Conservation (phyloP, 2,797 vertebrate species). For the Molossus alvarezi region DNA sequence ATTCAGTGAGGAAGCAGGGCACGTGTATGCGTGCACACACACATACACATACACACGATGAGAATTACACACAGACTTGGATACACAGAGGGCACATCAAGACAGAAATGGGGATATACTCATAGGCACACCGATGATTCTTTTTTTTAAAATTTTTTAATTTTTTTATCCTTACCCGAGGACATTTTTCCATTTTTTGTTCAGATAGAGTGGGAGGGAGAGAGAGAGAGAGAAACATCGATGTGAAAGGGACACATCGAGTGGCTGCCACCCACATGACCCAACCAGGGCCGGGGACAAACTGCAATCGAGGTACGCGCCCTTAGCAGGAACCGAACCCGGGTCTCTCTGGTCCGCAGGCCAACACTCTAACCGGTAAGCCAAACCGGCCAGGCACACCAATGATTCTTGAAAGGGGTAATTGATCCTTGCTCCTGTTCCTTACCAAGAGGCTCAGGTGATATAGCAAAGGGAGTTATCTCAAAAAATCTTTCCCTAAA, state of each 20-base stretch:
- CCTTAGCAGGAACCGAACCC: too few species aligned
- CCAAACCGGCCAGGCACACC: background rate
- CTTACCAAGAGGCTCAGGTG: background rate
- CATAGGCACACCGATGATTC: background rate
- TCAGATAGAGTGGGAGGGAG: background rate
- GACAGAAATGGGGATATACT: background rate
- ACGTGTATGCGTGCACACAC: rapidly evolving
- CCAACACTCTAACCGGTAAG: too few species aligned
- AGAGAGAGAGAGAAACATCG: too few species aligned
- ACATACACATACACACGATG: background rate
- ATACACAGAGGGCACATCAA: background rate
- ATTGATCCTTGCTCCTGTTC: background rate
- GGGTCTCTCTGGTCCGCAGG: too few species aligned
- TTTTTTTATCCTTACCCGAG: too few species aligned
- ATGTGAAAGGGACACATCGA: too few species aligned
- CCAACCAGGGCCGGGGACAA: too few species aligned
- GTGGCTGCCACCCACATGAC: too few species aligned
- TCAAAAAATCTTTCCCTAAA: background rate
- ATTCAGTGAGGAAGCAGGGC: slow-evolving; percentile 56
- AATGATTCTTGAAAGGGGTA: background rate
- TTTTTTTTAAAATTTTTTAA: background rate
- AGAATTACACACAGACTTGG: background rate
- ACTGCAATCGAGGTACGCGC: too few species aligned
- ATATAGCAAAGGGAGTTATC: background rate
- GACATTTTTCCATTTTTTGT: too few species aligned